A percentile compares a stretch with the other conserved stretches of the same genome.
These are phyloP conservation scores for Lobophora halterata DNA, from an alignment of 2,888 invertebrate species.

Conservation along the genomic window DNA sequence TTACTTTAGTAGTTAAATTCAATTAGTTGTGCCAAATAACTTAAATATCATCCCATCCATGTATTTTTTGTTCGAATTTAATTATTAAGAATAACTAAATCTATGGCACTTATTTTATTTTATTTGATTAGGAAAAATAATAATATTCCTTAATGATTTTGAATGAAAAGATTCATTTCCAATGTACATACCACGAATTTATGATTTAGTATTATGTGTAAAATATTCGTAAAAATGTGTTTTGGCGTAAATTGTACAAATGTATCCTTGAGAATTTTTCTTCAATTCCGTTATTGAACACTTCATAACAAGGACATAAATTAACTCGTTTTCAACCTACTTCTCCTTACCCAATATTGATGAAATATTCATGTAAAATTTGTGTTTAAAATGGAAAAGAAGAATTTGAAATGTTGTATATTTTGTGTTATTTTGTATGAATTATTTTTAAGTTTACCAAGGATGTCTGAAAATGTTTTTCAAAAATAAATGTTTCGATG, in stretches of 20 bases:
- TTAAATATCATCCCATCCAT: no score
- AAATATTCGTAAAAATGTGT: slow-evolving; percentile 24
- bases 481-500: slow-evolving; percentile 27
- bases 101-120: not conserved
- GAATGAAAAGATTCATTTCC: slow-evolving; percentile 46
- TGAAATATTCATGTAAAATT: not conserved
- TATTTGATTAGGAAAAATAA: slow-evolving; percentile 1
- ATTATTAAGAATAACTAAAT: no score
- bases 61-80: no score
- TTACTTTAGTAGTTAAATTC: no score
- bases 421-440: slow-evolving; percentile 22
- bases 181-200: slow-evolving; percentile 60
- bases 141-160: slow-evolving; percentile 6
- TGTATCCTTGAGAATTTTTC: slow-evolving; percentile 20
- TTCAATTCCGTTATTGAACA: slow-evolving; percentile 4
- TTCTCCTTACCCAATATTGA: no score
- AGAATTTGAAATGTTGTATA: slow-evolving; percentile 10
- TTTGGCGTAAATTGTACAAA: slow-evolving; percentile 19
- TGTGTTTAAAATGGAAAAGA: slow-evolving; percentile 13
- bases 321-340: no score
- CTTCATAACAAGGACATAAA: no score
- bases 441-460: slow-evolving; percentile 25
- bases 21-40: no score
- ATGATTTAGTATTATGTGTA: slow-evolving; percentile 35
- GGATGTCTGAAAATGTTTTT: slow-evolving; percentile 26